These are phyloP conservation scores for Microplitis manilae DNA, from an alignment of 2,888 invertebrate species.

Conservation along the genomic window DNA sequence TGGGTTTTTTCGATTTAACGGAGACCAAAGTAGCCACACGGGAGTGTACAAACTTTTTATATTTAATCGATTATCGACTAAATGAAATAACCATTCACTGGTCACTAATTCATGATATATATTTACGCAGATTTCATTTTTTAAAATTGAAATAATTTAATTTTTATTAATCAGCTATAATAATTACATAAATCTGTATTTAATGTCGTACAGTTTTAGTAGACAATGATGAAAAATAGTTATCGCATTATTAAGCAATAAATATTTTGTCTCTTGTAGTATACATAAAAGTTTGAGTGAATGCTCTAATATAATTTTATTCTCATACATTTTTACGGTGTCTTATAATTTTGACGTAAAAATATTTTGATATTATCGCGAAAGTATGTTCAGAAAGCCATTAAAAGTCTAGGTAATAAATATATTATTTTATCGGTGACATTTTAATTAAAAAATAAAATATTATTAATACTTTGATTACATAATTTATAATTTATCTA, in stretches of 20 bases:
- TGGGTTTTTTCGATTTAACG: neutral
- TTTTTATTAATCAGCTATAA: neutral
- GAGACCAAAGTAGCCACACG: neutral
- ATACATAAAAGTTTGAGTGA: neutral
- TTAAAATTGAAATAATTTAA: too few relatives aligned
- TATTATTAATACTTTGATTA: neutral
- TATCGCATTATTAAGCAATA: neutral
- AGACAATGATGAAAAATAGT: neutral
- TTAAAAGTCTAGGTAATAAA: neutral
- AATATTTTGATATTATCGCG: neutral
- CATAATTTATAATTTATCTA: neutral
- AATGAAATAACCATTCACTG: neutral
- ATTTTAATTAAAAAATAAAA: constrained; percentile 3
- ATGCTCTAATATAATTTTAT: neutral
- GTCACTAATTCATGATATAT: neutral
- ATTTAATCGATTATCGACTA: neutral
- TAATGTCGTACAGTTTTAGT: too few relatives aligned
- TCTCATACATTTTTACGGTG: neutral
- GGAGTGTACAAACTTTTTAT: neutral
- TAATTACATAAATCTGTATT: too few relatives aligned
- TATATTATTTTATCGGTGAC: neutral
- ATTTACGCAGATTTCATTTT: too few relatives aligned
- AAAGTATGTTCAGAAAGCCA: neutral
- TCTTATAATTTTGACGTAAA: neutral
- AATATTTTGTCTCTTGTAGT: neutral